Base-by-base conservation (phyloP, 2,888 invertebrate genomes). In the Antheraea yamamai region DNA sequence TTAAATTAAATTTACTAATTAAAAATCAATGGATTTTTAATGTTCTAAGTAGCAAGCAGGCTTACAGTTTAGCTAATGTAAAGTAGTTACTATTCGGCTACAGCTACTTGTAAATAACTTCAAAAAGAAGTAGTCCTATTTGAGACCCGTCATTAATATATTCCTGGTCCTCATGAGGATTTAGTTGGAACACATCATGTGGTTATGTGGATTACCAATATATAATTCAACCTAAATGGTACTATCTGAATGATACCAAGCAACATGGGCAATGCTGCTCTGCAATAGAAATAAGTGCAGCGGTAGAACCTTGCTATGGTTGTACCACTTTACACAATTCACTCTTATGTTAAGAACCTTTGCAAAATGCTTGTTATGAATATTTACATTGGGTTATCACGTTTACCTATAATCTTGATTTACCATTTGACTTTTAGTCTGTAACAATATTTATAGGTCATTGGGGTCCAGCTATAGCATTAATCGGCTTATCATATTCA, bases 401-500 rank as follows among this genome's bases (percentile, higher is more conserved):
- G 14, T 2, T 2, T 12, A 12, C 12, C 20, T 58, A n/a, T 16
- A 66, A 30, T 30, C 30, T 66, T 66, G 0, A 30, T 30, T 52
- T 51, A 61, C 1, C 39, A n/a, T 39, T n/a, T 39, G 18, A 39
- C 12, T 70, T 70, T 39, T 35, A 64, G 26, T 26, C 10, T 64
- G 26, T 39, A 39, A 39, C 20, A 35, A 52, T 82, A 55, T 35
- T 78, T 77, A 0, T 78, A 89, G 88, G 87, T 26, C 76, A 80
- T 23, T 85, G 82, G 72, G 87, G 88, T 74, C 97, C 97, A 10
- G 97, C 96, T 72, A 76, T 95, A n/a, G 95, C 96, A 0, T 87
- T 97, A 12, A 90, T 97, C 8, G 95, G 93, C 0, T 87, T 97
- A 35, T 95, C 95, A 26, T 94, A 92, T 77, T 88, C 95, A 12